Conservation (phyloP, 2,113 vertebrate species). For the Recurvirostra avosetta region DNA sequence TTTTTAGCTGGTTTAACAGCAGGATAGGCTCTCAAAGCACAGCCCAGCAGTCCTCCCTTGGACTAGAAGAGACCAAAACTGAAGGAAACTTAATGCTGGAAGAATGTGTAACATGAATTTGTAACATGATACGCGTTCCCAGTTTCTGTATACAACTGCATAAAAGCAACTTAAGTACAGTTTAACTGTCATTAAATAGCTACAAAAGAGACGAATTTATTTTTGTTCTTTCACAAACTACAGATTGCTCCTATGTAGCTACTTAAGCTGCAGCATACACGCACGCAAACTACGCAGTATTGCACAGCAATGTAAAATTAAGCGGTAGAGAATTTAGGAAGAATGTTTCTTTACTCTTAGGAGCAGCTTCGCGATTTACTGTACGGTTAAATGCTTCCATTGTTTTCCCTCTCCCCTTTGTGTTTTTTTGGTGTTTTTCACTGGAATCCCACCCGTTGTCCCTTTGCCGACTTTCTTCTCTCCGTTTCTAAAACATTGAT, state of each 20-base stretch:
- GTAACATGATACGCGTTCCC: rapidly evolving
- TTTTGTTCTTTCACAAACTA: not conserved
- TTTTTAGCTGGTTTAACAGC: not conserved
- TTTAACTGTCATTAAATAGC: not conserved
- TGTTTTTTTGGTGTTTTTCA: not conserved
- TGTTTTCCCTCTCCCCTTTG: not conserved
- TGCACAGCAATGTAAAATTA: not conserved
- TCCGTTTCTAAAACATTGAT: not conserved
- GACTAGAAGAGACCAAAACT: not conserved
- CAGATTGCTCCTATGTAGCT: not conserved
- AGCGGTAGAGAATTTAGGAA: not conserved
- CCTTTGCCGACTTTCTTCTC: not conserved
- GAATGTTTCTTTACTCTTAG: not conserved
- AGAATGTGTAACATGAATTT: not conserved
- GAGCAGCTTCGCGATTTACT: not conserved
- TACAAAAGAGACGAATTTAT: not conserved
- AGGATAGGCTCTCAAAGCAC: not conserved
- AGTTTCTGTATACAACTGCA: not conserved
- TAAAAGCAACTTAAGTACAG: not conserved
- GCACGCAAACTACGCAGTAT: not conserved
- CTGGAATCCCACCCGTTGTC: not conserved
- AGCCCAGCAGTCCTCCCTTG: not conserved
- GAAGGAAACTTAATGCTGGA: not conserved
- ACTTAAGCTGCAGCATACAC: not conserved
- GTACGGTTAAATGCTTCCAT: not conserved